Base-by-base conservation (phyloP, 2,797 vertebrate genomes). In the Amniataba percoides region DNA sequence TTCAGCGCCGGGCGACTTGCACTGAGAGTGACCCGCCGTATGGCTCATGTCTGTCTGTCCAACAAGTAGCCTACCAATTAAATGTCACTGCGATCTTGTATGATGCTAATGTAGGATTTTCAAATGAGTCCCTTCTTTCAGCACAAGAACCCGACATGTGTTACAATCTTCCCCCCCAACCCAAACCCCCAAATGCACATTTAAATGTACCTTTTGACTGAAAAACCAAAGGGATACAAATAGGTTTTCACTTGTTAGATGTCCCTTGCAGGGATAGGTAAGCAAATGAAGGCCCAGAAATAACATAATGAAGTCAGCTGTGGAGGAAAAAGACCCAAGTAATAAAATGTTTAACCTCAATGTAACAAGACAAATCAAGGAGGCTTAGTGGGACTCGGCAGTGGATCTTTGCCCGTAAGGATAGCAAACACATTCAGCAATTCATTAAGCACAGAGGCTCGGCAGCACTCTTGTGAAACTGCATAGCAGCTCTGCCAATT, bases 301-400 rank as follows among this genome's bases (percentile, higher is more conserved):
- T 82, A 83, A 81, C 78, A 86, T 90, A 93, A 93, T 92, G 86
- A 93, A 93, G 90, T 90, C 83, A 82, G 83, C 86, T 61, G 81
- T 81, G 80, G 74, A 83, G 75, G 45, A 81, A 91, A 87, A 84
- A 88, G 58, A 77, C 74, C 31, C 11, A 42, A 84, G 88, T 90
- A 94, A 94, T 92, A 93, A 91, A 94, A 94, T 92, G 92, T 92
- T 94, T 93, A 93, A 94, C 93, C 93, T 90, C 85, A 71, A 49
- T 84, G 89, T 94, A 93, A 94, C 87, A 87, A 92, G 92, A 93
- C 90, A 92, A 94, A 94, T 92, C 81, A 88, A 93, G 89, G 76
- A 83, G 91, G 87, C 86, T 92, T 85, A 78, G 79, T 58, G 78
- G 82, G 88, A 83, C 84, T 86, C 76, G 11, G 80, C 66, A 71